These are phyloP conservation scores for Scaeva pyrastri DNA, from an alignment of 2,888 invertebrate genomes.

Conservation along the genomic window DNA sequence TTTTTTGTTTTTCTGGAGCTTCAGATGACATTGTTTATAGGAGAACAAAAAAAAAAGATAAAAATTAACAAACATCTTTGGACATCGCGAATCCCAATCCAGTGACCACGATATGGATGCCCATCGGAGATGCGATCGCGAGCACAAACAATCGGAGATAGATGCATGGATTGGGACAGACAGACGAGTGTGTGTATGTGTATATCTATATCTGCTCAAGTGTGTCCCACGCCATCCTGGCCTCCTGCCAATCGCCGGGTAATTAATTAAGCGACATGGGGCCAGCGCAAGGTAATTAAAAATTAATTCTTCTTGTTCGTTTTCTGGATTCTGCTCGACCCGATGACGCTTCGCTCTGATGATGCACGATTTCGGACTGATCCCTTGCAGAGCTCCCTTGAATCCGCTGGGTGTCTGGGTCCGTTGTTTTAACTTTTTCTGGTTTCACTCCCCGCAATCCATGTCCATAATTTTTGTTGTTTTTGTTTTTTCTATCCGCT, in stretches of 20 bases:
- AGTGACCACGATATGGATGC: conserved; percentile 41
- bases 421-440: conserved; percentile 41
- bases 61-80: conserved; percentile 59
- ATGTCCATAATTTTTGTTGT: conserved; percentile 9
- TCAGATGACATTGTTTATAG: conserved; percentile 69
- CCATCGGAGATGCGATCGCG: conserved; percentile 62
- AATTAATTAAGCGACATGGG: conserved; percentile 76
- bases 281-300: conserved; percentile 74
- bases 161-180: conserved; percentile 6
- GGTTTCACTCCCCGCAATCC: conserved; percentile 21
- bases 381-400: conserved; percentile 49
- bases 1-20: not conserved
- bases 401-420: conserved; percentile 51
- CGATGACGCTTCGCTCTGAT: conserved; percentile 2
- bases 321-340: conserved; percentile 42
- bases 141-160: conserved; percentile 69
- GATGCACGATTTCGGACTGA: conserved; percentile 16
- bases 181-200: too few species aligned
- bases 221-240: conserved; percentile 75
- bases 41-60: conserved; percentile 12
- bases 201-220: conserved; percentile 29
- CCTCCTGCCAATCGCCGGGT: conserved; percentile 73
- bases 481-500: not conserved
- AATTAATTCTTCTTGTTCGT: conserved; percentile 72
- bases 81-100: conserved; percentile 44